Percentiles rank a stretch among this genome's conserved stretches.
phyloP scores from a whole-genome alignment of 2,797 vertebrate species.

The Melanotaenia trifasciata region DNA sequence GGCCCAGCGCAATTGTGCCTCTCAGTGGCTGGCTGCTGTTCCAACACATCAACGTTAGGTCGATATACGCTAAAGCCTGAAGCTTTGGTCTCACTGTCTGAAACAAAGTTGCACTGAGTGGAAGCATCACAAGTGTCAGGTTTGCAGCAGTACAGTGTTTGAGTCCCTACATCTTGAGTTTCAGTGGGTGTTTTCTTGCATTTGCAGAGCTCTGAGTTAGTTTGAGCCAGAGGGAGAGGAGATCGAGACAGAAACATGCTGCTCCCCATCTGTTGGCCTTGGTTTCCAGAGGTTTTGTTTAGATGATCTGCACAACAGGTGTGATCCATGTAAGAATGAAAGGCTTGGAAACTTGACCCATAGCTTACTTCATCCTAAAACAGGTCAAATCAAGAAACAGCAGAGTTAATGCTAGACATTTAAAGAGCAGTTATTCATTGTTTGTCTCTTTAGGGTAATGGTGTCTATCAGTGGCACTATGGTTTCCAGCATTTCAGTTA shows the following conservation, averaged over 20 bases:
- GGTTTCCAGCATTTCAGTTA: too few relatives aligned
- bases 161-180: constrained; percentile 76
- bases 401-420: neutral
- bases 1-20: constrained; percentile 63
- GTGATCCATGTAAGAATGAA: constrained; percentile 7
- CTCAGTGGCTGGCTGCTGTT: constrained; percentile 65
- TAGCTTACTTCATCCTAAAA: constrained; percentile 54
- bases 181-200: constrained; percentile 24
- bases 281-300: neutral
- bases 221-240: constrained; percentile 23
- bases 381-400: constrained; percentile 9
- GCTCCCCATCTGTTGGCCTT: constrained; percentile 12
- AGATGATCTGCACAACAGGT: constrained; percentile 12
- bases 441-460: neutral
- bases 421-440: neutral
- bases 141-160: constrained; percentile 69
- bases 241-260: neutral
- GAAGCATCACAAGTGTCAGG: constrained; percentile 73
- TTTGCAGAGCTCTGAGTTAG: constrained; percentile 16
- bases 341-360: constrained; percentile 18
- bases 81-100: constrained; percentile 33
- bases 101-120: constrained; percentile 79
- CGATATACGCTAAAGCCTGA: neutral
- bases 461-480: too few relatives aligned
- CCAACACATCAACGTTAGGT: constrained; percentile 24